Base-by-base conservation (phyloP, 2,113 vertebrate genomes). In the Furnarius figulus region DNA sequence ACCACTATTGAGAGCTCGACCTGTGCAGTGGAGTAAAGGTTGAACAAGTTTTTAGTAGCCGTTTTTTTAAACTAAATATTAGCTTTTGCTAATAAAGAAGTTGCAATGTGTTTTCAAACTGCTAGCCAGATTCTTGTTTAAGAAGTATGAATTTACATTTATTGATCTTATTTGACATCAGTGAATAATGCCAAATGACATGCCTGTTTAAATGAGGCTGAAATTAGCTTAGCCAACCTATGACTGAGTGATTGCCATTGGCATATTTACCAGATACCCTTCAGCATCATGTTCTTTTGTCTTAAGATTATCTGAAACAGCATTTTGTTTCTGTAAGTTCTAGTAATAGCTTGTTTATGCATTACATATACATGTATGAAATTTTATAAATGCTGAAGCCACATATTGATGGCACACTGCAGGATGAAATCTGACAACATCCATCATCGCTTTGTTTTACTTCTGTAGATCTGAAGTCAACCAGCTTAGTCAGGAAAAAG, bases 401-500 rank as follows among this genome's bases (percentile, higher is more conserved):
- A 68, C 94, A 70, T 76, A 85, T 58, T 97, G 94, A 89, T 95
- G 86, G 84, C 86, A 92, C 75, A 6, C 84, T 90, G 78, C 59
- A 91, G 68, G 94, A 93, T 95, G 89, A 95, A 95, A 96, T 92
- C 91, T 93, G 94, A 94, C 93, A 95, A 95, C 90, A 92, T 95
- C 88, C 87, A 79, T 97, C 75, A 94, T 96, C 86, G 63, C 78
- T 96, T 71, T 96, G 61, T 95, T 96, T 94, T 75, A 84, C 86
- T 95, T 95, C 35, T 97, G 39, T 95, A 99, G 99, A 96, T 98
- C 95, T 66, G 98, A 98, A 97, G 95, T 98, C 91, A 97, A 98
- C 97, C 98, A 98, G 97, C 98, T 99, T 97, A 97, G 90, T 86
- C 97, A 98, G 97, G 99, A 99, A 98, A 99, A 98, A 87, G 97